Conservation (phyloP, 2,888 invertebrate genomes). For the Antheraea yamamai region DNA sequence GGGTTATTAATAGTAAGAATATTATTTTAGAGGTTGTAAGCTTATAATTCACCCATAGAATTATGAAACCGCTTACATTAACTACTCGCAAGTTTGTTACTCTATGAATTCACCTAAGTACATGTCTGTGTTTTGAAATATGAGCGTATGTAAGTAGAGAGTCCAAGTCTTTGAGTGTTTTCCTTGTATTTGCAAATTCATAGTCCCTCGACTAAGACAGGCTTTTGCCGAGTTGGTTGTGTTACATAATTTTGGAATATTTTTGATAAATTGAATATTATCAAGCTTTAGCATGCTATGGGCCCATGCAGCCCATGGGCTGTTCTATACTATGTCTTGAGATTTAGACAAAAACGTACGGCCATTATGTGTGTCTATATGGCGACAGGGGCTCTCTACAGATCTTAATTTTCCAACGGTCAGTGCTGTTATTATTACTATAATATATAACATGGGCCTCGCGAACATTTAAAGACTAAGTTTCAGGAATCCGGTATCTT, state of each 20-base stretch:
- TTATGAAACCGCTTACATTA: too few relatives aligned
- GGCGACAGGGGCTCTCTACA: background rate
- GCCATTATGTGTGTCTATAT: background rate
- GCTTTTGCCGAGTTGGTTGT: background rate
- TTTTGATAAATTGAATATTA: background rate
- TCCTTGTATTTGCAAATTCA: conserved; percentile 24
- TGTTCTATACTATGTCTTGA: background rate
- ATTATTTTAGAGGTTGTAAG: background rate
- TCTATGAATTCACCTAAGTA: background rate
- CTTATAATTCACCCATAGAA: background rate
- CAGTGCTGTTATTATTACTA: background rate
- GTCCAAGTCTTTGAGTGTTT: conserved; percentile 23
- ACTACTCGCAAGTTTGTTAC: too few relatives aligned
- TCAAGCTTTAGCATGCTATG: background rate
- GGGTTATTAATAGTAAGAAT: background rate
- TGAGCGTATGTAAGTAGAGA: conserved; percentile 23
- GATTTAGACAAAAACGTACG: background rate
- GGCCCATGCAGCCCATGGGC: too few relatives aligned
- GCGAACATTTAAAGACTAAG: too few relatives aligned
- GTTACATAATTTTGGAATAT: conserved; percentile 15
- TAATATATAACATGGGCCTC: background rate
- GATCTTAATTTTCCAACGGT: background rate
- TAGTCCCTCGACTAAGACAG: conserved; percentile 15
- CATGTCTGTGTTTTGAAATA: conserved; percentile 18
- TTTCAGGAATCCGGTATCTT: too few relatives aligned